Percentiles rank a stretch among this genome's conserved stretches.
These are phyloP conservation scores for Salvelinus fontinalis DNA, from an alignment of 2,113 vertebrate species.

Conservation along the genomic window DNA sequence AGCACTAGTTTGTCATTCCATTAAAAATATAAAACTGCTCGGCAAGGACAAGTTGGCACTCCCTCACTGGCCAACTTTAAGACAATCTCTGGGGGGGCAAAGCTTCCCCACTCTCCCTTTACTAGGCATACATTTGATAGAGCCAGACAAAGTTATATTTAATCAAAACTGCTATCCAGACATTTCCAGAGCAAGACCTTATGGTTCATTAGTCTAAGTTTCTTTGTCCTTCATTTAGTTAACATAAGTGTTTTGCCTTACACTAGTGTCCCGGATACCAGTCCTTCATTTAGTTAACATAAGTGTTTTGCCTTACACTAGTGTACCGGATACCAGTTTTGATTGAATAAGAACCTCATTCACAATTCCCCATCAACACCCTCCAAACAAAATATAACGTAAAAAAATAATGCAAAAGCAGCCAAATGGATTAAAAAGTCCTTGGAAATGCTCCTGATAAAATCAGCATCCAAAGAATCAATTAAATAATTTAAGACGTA, in stretches of 20 bases:
- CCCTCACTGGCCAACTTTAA: background rate
- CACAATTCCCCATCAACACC: background rate
- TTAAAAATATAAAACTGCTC: background rate
- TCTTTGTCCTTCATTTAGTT: no score
- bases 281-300: no score
- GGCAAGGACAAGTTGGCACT: background rate
- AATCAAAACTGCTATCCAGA: background rate
- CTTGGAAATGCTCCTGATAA: conserved; percentile 2
- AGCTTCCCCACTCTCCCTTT: background rate
- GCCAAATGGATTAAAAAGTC: conserved; percentile 34
- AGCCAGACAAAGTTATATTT: background rate
- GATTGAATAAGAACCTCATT: conserved; percentile 13
- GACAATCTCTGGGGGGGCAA: background rate
- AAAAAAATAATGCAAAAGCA: conserved; percentile 46
- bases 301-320: background rate
- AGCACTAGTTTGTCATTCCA: background rate
- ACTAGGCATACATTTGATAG: conserved; percentile 1
- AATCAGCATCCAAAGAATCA: conserved; percentile 22
- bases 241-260: background rate
- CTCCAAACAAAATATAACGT: conserved; percentile 14
- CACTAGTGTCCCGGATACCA: background rate
- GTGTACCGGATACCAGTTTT: background rate
- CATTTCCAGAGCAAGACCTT: background rate
- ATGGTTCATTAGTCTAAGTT: background rate
- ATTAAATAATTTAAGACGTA: conserved; percentile 10